Evolutionary conservation across 1,140 invertebrate genomes (phyloP).

Genomic region (Stenopsyche tienmushanensis): DNA sequence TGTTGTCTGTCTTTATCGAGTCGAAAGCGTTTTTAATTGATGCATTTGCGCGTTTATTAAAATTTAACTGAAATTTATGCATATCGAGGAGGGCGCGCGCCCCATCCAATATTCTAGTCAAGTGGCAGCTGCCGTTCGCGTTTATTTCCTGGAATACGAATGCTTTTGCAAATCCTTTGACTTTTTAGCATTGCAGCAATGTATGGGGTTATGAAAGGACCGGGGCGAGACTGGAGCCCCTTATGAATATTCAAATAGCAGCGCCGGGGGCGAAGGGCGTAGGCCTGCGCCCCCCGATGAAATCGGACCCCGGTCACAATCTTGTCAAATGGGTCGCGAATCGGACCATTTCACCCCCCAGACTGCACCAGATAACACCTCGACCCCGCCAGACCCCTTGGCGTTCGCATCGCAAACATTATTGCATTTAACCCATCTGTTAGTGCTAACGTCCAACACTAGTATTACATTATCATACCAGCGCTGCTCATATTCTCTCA

Average conservation of each 20-base stretch:
- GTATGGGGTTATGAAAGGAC: neutral
- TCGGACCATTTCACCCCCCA: neutral
- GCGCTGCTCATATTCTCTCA: too few species aligned
- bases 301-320: constrained; percentile 20
- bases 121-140: constrained; percentile 4
- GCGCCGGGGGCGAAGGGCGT: neutral
- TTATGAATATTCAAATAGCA: constrained; percentile 22
- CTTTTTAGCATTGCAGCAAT: constrained; percentile 14
- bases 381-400: constrained; percentile 3
- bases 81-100: neutral
- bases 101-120: neutral
- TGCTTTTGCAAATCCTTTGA: constrained; percentile 10
- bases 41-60: constrained; percentile 1
- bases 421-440: constrained; percentile 12
- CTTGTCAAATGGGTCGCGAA: constrained; percentile 23
- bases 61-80: constrained; percentile 7
- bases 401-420: constrained; percentile 14
- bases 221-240: neutral
- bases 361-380: neutral
- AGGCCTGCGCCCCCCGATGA: constrained; percentile 4
- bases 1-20: too few species aligned
- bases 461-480: too few species aligned
- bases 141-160: constrained; percentile 11
- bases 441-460: too few species aligned
- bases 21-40: too few species aligned